phyloP scores from a whole-genome alignment of 2,888 invertebrate species.

The Lithophane ornitopus region DNA sequence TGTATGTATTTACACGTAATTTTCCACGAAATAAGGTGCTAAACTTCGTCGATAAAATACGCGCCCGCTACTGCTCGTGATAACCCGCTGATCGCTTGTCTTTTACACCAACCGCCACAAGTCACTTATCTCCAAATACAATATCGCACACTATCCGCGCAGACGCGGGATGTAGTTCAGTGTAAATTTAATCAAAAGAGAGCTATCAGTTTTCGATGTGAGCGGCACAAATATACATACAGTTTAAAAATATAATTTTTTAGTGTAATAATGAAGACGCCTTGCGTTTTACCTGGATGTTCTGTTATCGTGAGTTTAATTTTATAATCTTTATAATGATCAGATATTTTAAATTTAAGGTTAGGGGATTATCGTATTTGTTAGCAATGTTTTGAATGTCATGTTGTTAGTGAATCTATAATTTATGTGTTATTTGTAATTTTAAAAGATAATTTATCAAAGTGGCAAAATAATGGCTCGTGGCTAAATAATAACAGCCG shows the following conservation, averaged over 20 bases:
- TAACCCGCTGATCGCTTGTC: conserved; percentile 44
- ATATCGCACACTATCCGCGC: conserved; percentile 65
- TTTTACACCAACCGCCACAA: conserved; percentile 61
- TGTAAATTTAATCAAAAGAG: conserved; percentile 67
- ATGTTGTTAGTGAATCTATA: background rate
- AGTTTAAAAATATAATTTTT: conserved; percentile 22
- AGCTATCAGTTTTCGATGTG: conserved; percentile 57
- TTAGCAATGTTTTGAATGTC: conserved; percentile 14
- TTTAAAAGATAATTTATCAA: background rate
- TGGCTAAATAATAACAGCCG: too few relatives aligned
- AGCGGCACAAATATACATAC: conserved; percentile 6
- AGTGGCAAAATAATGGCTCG: too few relatives aligned
- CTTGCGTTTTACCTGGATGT: conserved; percentile 84
- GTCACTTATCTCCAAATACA: conserved; percentile 78
- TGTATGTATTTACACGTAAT: too few relatives aligned
- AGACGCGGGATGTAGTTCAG: conserved; percentile 66
- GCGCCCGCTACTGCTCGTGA: conserved; percentile 32
- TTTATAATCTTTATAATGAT: conserved; percentile 49
- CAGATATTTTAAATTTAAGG: conserved; percentile 25
- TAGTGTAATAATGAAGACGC: conserved; percentile 76
- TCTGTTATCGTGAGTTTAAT: conserved; percentile 78
- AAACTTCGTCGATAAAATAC: background rate
- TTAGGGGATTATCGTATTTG: conserved; percentile 16
- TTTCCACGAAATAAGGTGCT: too few relatives aligned
- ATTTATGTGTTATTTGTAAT: background rate